Evolutionary conservation across 2,888 invertebrate species (phyloP), one percentile per base, ranked within the genome.

Genomic region (Phyllotreta striolata): DNA sequence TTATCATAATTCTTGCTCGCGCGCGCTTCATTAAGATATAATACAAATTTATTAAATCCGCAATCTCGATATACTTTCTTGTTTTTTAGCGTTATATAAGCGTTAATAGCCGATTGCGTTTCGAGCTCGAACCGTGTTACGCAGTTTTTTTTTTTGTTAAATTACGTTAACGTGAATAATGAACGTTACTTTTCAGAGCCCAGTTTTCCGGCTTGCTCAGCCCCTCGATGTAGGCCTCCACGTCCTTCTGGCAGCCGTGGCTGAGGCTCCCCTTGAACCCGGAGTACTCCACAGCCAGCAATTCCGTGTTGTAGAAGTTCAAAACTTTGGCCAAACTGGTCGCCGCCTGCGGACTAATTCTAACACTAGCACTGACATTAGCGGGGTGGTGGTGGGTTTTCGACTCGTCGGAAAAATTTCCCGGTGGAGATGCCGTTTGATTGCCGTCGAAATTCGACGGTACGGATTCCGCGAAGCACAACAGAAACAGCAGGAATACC

Each of bases 171-270:
- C 24, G 24, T 4, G 24, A 24, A 24, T 24, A 24, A 24, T 4
- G 24, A 24, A 24, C 72, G 89, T 89, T 80, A 91, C 90, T 88
- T 80, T 89, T 89, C 49, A 89, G 83, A 5, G 91, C 90, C 91
- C 91, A 91, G 7, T 86, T 82, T 56, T 85, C 83, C 57, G 86
- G 86, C 51, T 83, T 82, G 61, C 78, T 76, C 39, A 91, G 80
- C 1, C 87, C 88, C 8, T 83, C 81, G 43, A 90, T 83, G 75
- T 88, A 90, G 40, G 80, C 78, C 72, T 86, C 84, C 81, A 90
- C 79, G 68, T 89, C 86, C 35, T 80, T 80, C 52, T 80, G 80
- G 74, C 91, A 90, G 43, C 81, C 79, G 0, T 83, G 81, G 2
- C 80, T 77, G 63, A 89, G 78, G 39, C 81, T 81, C 63, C 84